Base-by-base conservation (phyloP, 2,113 vertebrate species). In the Boulengeromyrus knoepffleri region DNA sequence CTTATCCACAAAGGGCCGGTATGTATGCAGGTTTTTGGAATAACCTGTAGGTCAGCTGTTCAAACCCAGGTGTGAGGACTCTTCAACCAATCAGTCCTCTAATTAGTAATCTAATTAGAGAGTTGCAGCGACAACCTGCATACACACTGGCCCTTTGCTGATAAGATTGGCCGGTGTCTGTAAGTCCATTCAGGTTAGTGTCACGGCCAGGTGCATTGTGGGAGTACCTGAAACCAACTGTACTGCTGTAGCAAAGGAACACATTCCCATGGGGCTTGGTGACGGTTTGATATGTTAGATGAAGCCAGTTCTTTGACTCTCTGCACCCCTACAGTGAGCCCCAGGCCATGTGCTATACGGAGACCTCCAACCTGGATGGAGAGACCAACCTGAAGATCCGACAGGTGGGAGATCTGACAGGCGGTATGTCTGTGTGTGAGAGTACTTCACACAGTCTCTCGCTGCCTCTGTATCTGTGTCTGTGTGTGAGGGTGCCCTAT, bases 331-430 rank as follows among this genome's bases (percentile, higher is more conserved):
- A 27, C 95, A 99, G 99, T 93, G 99, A 99, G 92, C 99, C 99
- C n/a, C 98, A 99, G 95, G 98, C 97, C 86, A 99, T 99, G 99
- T 99, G 99, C 91, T 99, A 99, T 90, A 97, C 97, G 13, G 99
- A 99, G 96, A 99, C 99, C 70, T 97, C 99, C 83, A 99, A 99
- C 93, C 96, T 99, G 0, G 99, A 99, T n/a, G 99, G 99, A 88
- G 99, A 99, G 95, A 99, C 99, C 0, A 99, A 99, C 95, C 97
- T 99, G 91, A 99, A 99, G 95, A 98, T 99, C 94, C 95, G 99
- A 91, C 98, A 99, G 97, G 99, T 99, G 96, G 92, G 89, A 85
- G 1, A 39, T 83, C 45, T 36, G n/a, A 50, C 87, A 19, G 6
- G n/a, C 24, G 7, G 7, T 50, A 12, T 83, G 74, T 89, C 1